Evolutionary conservation across 2,888 invertebrate species (phyloP), one percentile per base, ranked within the genome.

Genomic region (Pachliopta kotzebuea): DNA sequence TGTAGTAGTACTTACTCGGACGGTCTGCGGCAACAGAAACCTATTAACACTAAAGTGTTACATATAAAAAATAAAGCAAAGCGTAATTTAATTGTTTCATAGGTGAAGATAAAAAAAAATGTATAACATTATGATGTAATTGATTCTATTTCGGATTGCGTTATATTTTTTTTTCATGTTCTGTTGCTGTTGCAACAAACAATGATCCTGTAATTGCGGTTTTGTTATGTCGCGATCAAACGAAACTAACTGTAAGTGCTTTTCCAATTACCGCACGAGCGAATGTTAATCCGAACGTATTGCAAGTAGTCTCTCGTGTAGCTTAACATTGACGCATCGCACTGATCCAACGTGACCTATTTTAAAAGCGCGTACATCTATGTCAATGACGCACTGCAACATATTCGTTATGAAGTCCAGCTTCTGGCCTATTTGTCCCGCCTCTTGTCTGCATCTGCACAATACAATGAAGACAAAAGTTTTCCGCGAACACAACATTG

Each of bases 341-440:
- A 24, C 24, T 24, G 29, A 62, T 56, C 49, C 24, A 29, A 50
- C 11, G 50, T 50, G 62, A 62, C 62, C 62, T 56, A 62, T 62
- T 62, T 62, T 11, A 37, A n/a, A 29, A 31, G 17, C n/a, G 50
- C 62, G 50, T 56, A 56, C 62, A 62, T 62, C 56, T 62, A 52
- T 62, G 62, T 62, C 62, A 62, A 62, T 23, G 62, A 62, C 50
- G 62, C 50, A 31, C 50, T 62, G 52, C 62, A 62, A 62, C 62
- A 62, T 62, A 62, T 62, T 52, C 62, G 29, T 50, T 62, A 52
- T 50, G 21, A 50, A 62, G 62, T 62, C 56, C 56, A 62, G n/a
- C 50, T 37, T 37, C 23, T 50, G 29, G 23, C 37, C 50, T 56
- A 50, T 62, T 56, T 31, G 31, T 31, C 21, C 29, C 23, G n/a